A percentile compares a stretch with the other conserved stretches of the same genome.
phyloP scores from a whole-genome alignment of 2,797 vertebrate genomes.

The Rhyacichthys aspro region DNA sequence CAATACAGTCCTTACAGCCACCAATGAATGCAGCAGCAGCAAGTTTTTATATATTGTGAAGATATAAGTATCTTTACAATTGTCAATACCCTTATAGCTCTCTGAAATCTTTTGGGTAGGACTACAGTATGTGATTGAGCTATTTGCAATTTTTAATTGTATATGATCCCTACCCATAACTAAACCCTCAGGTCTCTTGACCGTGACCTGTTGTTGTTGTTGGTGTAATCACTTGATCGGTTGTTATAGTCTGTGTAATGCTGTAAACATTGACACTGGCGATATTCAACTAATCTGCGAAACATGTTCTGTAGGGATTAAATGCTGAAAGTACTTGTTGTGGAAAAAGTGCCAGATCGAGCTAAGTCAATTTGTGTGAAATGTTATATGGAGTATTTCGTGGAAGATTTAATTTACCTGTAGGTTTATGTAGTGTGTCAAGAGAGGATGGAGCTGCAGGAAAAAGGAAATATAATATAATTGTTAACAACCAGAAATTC shows the following conservation, averaged over 20 bases:
- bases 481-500: conserved; percentile 1
- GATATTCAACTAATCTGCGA: conserved; percentile 12
- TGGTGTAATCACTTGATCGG: conserved; percentile 11
- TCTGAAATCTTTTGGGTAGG: too few species aligned
- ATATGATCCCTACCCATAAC: too few species aligned
- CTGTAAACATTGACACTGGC: conserved; percentile 13
- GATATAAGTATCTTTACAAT: too few species aligned
- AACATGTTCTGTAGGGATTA: neutral
- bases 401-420: neutral
- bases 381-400: neutral
- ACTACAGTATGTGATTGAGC: too few species aligned
- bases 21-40: too few species aligned
- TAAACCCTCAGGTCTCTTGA: neutral
- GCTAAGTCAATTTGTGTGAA: conserved; percentile 6
- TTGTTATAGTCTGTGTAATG: conserved; percentile 10
- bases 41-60: too few species aligned
- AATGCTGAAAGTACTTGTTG: conserved; percentile 15
- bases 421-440: neutral
- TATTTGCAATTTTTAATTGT: too few species aligned
- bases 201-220: neutral
- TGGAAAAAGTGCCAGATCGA: conserved; percentile 3
- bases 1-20: too few species aligned
- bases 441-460: too few species aligned
- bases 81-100: too few species aligned
- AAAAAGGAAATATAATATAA: neutral